A percentile compares a stretch with the other conserved stretches of the same genome.
Conservation (phyloP, 2,113 vertebrate genomes). For the Neolamprologus cancellatus region DNA sequence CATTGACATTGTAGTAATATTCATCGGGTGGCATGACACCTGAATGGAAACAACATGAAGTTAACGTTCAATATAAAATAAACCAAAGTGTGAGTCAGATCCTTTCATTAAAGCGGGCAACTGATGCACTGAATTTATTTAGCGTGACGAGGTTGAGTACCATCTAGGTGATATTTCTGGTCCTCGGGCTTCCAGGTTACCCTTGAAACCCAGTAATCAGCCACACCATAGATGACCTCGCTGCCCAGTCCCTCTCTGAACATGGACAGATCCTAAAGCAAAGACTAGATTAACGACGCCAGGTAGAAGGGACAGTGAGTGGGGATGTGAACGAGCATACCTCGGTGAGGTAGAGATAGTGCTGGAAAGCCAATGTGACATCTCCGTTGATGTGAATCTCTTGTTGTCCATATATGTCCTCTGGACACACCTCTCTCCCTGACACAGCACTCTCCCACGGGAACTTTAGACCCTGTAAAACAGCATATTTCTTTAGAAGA, state of each 20-base stretch:
- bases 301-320: neutral
- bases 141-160: neutral
- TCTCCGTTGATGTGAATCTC: slow-evolving; percentile 92
- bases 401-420: slow-evolving; percentile 80
- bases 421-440: slow-evolving; percentile 85
- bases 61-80: neutral
- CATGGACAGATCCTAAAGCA: slow-evolving; percentile 80
- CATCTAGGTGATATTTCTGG: slow-evolving; percentile 77
- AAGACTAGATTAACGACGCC: neutral
- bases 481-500: neutral
- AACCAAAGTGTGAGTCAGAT: neutral
- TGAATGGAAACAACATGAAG: slow-evolving; percentile 38
- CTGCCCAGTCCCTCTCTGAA: slow-evolving; percentile 80
- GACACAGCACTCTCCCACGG: slow-evolving; percentile 90
- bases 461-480: slow-evolving; percentile 86
- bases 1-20: slow-evolving; percentile 77
- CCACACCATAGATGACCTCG: slow-evolving; percentile 79
- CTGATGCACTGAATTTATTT: neutral
- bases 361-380: slow-evolving; percentile 82
- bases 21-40: slow-evolving; percentile 96
- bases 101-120: neutral
- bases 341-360: slow-evolving; percentile 79
- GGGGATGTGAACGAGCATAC: neutral
- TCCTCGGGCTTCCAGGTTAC: slow-evolving; percentile 79
- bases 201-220: slow-evolving; percentile 91